A percentile compares a stretch with the other conserved stretches of the same genome.
Evolutionary conservation across 2,797 vertebrate species (phyloP).

Genomic region (Enteromius afrohamiltoni): DNA sequence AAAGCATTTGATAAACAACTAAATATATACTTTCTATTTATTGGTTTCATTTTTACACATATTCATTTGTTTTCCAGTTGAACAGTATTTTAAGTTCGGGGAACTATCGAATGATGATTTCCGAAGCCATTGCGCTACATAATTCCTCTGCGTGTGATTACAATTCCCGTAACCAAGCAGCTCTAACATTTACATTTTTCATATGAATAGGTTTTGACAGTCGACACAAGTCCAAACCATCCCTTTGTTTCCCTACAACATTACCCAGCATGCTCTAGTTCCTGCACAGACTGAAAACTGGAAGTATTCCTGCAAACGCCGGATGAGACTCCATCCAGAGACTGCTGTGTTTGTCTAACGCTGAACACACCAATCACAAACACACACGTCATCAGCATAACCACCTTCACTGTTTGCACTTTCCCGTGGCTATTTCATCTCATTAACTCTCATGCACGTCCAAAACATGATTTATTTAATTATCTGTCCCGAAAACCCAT

Average conservation of each 20-base stretch:
- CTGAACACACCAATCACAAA: neutral
- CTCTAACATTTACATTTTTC: neutral
- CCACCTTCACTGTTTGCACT: neutral
- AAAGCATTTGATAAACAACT: too few relatives aligned
- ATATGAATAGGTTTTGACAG: neutral
- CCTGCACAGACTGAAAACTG: neutral
- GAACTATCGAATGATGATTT: neutral
- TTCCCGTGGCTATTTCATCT: too few relatives aligned
- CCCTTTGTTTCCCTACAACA: neutral
- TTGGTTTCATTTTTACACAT: neutral
- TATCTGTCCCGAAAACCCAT: neutral
- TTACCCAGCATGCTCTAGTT: slow-evolving; percentile 1
- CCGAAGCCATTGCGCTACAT: too few relatives aligned
- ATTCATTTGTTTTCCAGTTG: neutral
- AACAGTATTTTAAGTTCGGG: neutral
- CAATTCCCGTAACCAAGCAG: neutral
- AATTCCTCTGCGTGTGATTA: neutral
- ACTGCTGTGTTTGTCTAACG: neutral
- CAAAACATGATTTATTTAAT: neutral
- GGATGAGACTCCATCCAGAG: neutral
- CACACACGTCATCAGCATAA: neutral
- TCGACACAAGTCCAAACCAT: neutral
- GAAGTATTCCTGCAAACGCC: neutral
- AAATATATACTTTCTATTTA: too few relatives aligned
- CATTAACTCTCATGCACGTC: neutral